Conservation (phyloP, 2,888 invertebrate species). For the Troides helena region DNA sequence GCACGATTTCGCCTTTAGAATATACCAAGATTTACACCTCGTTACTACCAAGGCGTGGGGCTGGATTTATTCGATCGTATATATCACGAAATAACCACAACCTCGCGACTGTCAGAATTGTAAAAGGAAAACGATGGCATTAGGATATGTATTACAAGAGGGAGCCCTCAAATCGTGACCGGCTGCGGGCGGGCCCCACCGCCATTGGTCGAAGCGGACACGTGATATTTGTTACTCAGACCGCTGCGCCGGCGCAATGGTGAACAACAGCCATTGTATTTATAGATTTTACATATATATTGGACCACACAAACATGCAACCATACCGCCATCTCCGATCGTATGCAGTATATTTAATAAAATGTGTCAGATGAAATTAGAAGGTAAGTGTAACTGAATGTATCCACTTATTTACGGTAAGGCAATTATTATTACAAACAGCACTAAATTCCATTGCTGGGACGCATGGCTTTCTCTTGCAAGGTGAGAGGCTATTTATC, state of each 20-base stretch:
- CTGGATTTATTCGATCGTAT: constrained; percentile 25
- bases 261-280: constrained; percentile 28
- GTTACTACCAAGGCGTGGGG: constrained; percentile 15
- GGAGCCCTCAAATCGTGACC: constrained; percentile 63
- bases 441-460: too few species aligned
- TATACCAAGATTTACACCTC: constrained; percentile 14
- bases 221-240: constrained; percentile 37
- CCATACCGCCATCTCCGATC: background rate
- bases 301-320: constrained; percentile 15
- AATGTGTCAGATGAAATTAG: background rate
- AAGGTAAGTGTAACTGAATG: background rate
- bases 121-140: constrained; percentile 32
- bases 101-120: constrained; percentile 28
- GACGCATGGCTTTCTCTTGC: too few species aligned
- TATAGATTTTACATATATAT: constrained; percentile 17
- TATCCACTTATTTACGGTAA: background rate
- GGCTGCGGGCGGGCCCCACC: constrained; percentile 49
- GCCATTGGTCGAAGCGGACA: constrained; percentile 53
- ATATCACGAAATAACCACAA: constrained; percentile 23
- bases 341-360: background rate
- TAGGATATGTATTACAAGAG: constrained; percentile 36
- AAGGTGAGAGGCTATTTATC: too few species aligned
- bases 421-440: too few species aligned
- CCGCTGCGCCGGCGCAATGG: constrained; percentile 38
- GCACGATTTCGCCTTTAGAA: background rate